These are phyloP conservation scores for Molorchus minor DNA, from an alignment of 2,888 invertebrate genomes.

Conservation along the genomic window DNA sequence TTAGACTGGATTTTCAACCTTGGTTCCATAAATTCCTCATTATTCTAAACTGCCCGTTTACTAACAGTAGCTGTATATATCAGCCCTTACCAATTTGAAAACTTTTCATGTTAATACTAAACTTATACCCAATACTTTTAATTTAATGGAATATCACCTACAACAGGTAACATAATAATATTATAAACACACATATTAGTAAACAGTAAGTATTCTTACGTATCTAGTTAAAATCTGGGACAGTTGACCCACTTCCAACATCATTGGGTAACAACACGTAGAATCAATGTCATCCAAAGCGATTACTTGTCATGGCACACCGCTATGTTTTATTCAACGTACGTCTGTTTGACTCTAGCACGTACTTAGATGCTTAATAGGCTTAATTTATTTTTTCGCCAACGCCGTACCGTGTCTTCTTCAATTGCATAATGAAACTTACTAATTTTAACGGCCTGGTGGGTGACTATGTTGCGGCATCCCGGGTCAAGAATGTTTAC, in stretches of 20 bases:
- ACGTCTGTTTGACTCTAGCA: slow-evolving; percentile 1
- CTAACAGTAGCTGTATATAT: neutral
- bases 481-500: too few species aligned
- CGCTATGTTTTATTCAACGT: slow-evolving; percentile 1
- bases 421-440: neutral
- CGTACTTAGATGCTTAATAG: neutral
- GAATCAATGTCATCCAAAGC: slow-evolving; percentile 10
- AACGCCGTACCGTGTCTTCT: neutral
- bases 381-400: slow-evolving; percentile 7
- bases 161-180: neutral
- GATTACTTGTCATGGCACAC: slow-evolving; percentile 19
- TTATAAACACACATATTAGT: slow-evolving; percentile 26
- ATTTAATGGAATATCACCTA: slow-evolving; percentile 6
- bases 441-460: too few species aligned
- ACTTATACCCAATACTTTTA: too few species aligned
- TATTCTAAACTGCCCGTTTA: neutral
- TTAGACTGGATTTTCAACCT: too few species aligned
- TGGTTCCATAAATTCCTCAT: neutral
- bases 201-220: slow-evolving; percentile 31
- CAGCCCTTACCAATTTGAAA: neutral
- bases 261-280: slow-evolving; percentile 31
- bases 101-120: too few species aligned
- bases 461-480: too few species aligned
- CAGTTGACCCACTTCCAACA: slow-evolving; percentile 35
- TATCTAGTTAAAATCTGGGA: slow-evolving; percentile 38